Base-by-base conservation (phyloP, 2,888 invertebrate species). In the Tortricodes alternella region DNA sequence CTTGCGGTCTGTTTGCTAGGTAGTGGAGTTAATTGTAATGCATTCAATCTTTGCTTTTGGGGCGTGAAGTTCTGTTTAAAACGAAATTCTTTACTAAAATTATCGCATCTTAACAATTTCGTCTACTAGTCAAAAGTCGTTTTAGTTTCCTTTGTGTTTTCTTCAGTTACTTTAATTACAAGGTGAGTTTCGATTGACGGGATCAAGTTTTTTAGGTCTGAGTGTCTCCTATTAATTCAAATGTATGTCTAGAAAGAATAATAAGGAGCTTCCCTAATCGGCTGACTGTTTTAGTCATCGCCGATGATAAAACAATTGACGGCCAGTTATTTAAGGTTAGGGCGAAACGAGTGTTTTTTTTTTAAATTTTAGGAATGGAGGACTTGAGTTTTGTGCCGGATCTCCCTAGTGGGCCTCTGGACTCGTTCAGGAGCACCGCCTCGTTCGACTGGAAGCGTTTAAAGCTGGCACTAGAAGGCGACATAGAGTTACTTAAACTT, bases 361-460 rank as follows among this genome's bases (percentile, higher is more conserved):
- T 69, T 55, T 16, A 13, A 27, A 48, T 41, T 55, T 76, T 52
- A 81, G 68, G 69, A 79, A 70, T 90, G 85, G 85, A 83, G 62
- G 93, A 93, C 67, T 88, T 92, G 64, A 92, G 92, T 76, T 93
- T 94, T 66, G 89, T 95, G 67, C 92, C 92, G 43, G 94, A 95
- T 78, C 83, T 94, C 58, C 94, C 94, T 13, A 92, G 88, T 41
- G 96, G 96, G 57, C 96, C 97, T 5, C 85, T 98, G 63, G 96
- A 96, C 74, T 83, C 72, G 0, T 98, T 96, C 79, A 93, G 98
- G 65, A 94, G 93, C 65, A 92, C 92, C 62, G 95, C 97, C 1
- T 93, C 94, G 11, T 98, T 98, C 72, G 93, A 97, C 76, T 98
- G 97, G 97, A 97, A 96, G 82, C 92, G 93, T 61, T 92, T 98